Base-by-base conservation (phyloP, 2,113 vertebrate genomes). In the Chaenogobius annularis region DNA sequence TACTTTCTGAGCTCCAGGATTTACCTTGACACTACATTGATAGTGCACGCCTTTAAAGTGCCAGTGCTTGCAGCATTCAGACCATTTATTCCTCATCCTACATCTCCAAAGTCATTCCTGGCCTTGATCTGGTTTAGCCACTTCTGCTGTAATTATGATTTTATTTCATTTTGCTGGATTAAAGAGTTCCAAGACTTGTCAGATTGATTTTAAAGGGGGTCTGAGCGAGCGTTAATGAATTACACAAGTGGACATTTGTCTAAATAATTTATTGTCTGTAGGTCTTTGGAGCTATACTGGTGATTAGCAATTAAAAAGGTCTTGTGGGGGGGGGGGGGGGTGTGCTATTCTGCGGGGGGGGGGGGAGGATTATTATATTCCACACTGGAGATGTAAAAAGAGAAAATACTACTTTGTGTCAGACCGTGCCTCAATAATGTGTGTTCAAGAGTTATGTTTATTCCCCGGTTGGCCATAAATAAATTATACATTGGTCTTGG, bases 271-370 rank as follows among this genome's bases (percentile, higher is more conserved):
- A 94, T 88, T 81, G 81, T 90, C 73, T 86, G 82, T 87, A 84
- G 88, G 83, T 87, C 88, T 84, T 92, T 91, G 77, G 88, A 88
- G 82, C 73, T 85, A 89, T 87, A 46, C 78, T 80, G 82, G 87
- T 86, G 83, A 92, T 93, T 90, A 91, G 89, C 86, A 92, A 91
- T 92, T 92, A n/a, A 90, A 92, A 91, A 92, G 88, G 82, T 91
- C 88, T 90, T 74, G 46, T 76, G 76, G 80, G 81, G 19, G 77
- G 72, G 82, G 80, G 81, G 81, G 17, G 77, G 72, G 82, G 80
- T n/a, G n/a, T n/a, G n/a, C n/a, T n/a, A n/a, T n/a, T n/a, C n/a
- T n/a, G n/a, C n/a, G n/a, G n/a, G n/a, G n/a, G n/a, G n/a, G n/a
- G n/a, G 81, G 81, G 17, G 77, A 72, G 82, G 80, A 75, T 89